A percentile compares a stretch with the other conserved stretches of the same genome.
These are phyloP conservation scores for Glandiceps talaboti DNA, from an alignment of 53 echinoderm and acorn worm species.

Conservation along the genomic window DNA sequence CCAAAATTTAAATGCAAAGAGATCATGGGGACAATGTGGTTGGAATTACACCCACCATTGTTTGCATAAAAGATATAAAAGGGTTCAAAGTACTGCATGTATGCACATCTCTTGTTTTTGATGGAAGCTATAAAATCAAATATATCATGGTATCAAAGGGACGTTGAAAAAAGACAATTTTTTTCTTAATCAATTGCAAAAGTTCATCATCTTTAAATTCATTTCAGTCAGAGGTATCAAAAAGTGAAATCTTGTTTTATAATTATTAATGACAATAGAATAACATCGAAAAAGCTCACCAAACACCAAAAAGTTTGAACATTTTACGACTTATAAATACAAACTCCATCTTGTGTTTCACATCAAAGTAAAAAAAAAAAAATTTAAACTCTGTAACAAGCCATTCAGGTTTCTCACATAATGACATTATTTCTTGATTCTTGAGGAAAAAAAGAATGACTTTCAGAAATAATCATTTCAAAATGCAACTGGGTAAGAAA, in stretches of 20 bases:
- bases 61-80: not conserved
- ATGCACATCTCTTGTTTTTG: not conserved
- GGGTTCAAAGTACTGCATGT: not conserved
- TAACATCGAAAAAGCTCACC: not conserved
- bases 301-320: not conserved
- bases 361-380: too few relatives aligned
- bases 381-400: too few relatives aligned
- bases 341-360: too few relatives aligned
- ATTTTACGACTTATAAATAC: not conserved
- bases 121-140: not conserved
- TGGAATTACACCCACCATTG: not conserved
- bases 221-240: not conserved
- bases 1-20: too few relatives aligned
- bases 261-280: not conserved
- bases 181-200: not conserved
- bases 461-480: too few relatives aligned
- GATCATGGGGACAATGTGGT: too few relatives aligned
- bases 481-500: too few relatives aligned
- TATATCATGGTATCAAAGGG: not conserved
- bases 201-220: not conserved
- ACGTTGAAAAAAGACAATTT: not conserved
- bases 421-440: too few relatives aligned
- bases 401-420: too few relatives aligned
- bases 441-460: too few relatives aligned
- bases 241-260: not conserved